Conservation (phyloP, 2,888 invertebrate species). For the Philonicus albiceps region DNA sequence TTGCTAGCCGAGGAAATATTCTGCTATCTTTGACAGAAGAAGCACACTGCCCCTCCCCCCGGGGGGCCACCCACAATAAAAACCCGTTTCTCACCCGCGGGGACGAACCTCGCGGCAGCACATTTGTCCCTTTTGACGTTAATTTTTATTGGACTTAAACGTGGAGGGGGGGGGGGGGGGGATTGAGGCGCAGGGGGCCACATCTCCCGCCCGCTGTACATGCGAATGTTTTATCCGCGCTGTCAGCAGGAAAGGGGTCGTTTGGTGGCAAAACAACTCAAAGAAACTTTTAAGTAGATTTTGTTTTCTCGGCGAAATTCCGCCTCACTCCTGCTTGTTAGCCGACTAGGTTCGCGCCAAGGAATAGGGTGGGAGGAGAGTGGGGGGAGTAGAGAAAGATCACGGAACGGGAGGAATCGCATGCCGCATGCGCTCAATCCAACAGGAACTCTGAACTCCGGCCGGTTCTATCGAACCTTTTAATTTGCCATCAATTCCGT, state of each 20-base stretch:
- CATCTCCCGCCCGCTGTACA: not conserved
- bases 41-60: slow-evolving; percentile 11
- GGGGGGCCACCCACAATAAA: slow-evolving; percentile 46
- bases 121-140: slow-evolving; percentile 55
- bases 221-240: not conserved
- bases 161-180: slow-evolving; percentile 50
- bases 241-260: slow-evolving; percentile 30
- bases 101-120: slow-evolving; percentile 39
- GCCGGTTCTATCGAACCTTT: not conserved
- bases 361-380: not conserved
- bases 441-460: not conserved
- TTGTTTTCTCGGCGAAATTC: slow-evolving; percentile 29
- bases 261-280: slow-evolving; percentile 22
- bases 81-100: slow-evolving; percentile 8
- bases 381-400: not conserved
- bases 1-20: not conserved
- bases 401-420: not conserved
- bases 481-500: not conserved
- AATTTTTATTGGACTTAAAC: slow-evolving; percentile 59
- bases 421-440: slow-evolving; percentile 17
- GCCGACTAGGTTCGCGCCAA: not conserved
- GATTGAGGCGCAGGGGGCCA: too few species aligned
- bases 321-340: not conserved
- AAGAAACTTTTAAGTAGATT: slow-evolving; percentile 38
- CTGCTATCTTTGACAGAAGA: slow-evolving; percentile 18